Evolutionary conservation across 1,140 invertebrate genomes (phyloP), one percentile per base, ranked within the genome.

Genomic region (Drosophila subobscura): DNA sequence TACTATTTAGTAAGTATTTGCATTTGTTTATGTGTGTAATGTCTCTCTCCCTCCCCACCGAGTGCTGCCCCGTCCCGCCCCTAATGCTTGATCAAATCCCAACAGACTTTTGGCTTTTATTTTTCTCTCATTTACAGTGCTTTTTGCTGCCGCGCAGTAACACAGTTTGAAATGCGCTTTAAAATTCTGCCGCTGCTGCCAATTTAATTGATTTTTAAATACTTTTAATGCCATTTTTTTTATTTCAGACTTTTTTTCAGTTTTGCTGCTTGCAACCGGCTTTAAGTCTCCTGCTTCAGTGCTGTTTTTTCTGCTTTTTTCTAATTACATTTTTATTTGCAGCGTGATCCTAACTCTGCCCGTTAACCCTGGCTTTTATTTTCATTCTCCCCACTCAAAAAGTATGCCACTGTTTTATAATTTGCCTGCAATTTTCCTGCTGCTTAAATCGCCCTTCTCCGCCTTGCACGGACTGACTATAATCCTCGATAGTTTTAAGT

Each of bases 1-100:
- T 85, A 79, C 60, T 33, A 86, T 90, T 79, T 90, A 90, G 88
- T 90, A 90, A 90, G 88, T 90, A 90, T 88, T 83, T 59, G 71
- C 79, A 65, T 78, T 68, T 64, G 61, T 72, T 67, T 60, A 56
- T 83, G 65, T 80, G 47, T 72, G 51, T 37, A 10, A 66, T 63
- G 52, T 60, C 42, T 33, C n/a, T 56, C 12, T 44, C 50, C 46
- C 51, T 41, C 8, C 3, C 33, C 16, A 20, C 33, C n/a, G 22
- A 46, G 33, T 40, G 45, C 41, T 51, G 53, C 52, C 23, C 22
- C 40, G 65, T 46, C 45, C 55, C 25, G 25, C 25, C 5, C 8
- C 10, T 33, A n/a, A 37, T 16, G 57, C 63, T 74, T 61, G 25
- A 49, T 58, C 52, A 71, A 33, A 33, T 10, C 78, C 72, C 60